Conservation (phyloP, 2,797 vertebrate genomes). For the Delichon dasypus region DNA sequence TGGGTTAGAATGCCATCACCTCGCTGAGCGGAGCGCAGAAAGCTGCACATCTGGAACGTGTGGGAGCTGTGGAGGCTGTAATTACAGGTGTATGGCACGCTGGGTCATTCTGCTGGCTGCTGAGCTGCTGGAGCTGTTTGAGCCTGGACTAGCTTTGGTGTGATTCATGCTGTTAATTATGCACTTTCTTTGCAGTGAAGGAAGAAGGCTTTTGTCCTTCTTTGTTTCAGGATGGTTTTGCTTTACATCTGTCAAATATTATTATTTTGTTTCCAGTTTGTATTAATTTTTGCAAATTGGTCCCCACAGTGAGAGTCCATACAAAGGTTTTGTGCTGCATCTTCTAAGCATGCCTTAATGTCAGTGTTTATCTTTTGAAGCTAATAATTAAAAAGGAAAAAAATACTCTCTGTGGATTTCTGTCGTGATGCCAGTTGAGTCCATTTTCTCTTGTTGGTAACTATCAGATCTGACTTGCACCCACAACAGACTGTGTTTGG, state of each 20-base stretch:
- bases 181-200: neutral
- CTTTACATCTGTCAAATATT: neutral
- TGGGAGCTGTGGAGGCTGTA: neutral
- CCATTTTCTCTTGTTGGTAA: neutral
- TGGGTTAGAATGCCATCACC: neutral
- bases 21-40: rapidly evolving
- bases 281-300: conserved; percentile 45
- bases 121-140: neutral
- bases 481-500: neutral
- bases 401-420: neutral
- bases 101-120: neutral
- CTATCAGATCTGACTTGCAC: conserved; percentile 30
- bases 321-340: neutral
- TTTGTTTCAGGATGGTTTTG: neutral
- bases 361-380: conserved; percentile 25
- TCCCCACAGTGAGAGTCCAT: neutral
- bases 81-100: neutral
- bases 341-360: conserved; percentile 6
- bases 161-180: neutral
- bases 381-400: conserved; percentile 24
- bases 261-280: conserved; percentile 16
- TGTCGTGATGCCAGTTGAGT: neutral
- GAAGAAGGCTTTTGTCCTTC: neutral
- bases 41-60: neutral
- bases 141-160: neutral